phyloP scores from a whole-genome alignment of 2,113 vertebrate genomes.

The Rhipidura dahli region DNA sequence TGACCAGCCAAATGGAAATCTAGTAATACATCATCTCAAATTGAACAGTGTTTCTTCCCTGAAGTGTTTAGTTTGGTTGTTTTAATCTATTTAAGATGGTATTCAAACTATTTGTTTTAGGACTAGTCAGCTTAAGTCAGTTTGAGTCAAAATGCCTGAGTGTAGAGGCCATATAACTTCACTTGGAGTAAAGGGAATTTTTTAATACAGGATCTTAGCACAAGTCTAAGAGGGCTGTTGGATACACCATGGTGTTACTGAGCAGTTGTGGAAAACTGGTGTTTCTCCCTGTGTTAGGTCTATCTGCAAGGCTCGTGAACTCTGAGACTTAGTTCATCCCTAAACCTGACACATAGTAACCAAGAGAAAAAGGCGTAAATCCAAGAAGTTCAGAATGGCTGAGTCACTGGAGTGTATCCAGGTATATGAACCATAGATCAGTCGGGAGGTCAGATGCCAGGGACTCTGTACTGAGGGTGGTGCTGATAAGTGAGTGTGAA shows the following conservation, averaged over 20 bases:
- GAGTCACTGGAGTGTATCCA: background rate
- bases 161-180: background rate
- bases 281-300: rapidly evolving
- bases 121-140: background rate
- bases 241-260: rapidly evolving
- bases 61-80: background rate
- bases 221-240: background rate
- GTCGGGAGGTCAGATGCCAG: background rate
- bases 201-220: background rate
- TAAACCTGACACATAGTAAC: background rate
- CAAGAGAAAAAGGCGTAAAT: background rate
- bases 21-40: background rate
- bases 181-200: background rate
- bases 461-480: rapidly evolving
- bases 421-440: rapidly evolving
- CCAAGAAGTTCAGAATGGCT: background rate
- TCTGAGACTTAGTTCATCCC: background rate
- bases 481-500: background rate
- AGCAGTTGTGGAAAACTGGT: background rate
- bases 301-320: background rate
- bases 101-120: background rate
- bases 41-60: background rate
- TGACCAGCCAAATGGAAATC: background rate
- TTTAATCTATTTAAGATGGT: background rate
- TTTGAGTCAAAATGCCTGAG: background rate